Evolutionary conservation across 1,140 invertebrate species (phyloP).

Genomic region (Chironomus striatipennis): DNA sequence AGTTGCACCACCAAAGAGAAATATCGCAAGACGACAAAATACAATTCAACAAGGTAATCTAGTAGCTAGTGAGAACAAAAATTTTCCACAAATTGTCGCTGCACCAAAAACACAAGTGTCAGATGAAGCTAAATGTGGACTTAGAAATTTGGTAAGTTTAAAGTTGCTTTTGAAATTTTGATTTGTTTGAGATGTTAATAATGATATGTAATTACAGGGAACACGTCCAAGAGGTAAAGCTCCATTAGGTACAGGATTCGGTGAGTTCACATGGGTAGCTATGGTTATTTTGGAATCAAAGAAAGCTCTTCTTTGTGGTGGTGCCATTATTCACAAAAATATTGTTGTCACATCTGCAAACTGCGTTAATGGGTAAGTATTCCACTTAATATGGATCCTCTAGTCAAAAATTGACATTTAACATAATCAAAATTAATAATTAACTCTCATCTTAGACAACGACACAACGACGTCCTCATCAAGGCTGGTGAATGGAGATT

Average conservation of each 20-base stretch:
- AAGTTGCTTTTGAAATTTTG: background rate
- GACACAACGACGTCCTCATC: constrained; percentile 53
- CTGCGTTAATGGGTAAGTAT: constrained; percentile 40
- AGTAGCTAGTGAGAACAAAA: background rate
- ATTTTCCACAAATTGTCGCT: background rate
- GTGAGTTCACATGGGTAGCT: constrained; percentile 40
- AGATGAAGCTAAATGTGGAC: background rate
- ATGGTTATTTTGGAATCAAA: constrained; percentile 38
- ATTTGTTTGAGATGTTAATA: background rate
- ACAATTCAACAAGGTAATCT: background rate
- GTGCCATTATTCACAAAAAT: constrained; percentile 35
- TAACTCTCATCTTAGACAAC: constrained; percentile 43
- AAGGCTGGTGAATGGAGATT: constrained; percentile 80
- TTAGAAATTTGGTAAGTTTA: background rate
- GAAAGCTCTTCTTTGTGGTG: constrained; percentile 37
- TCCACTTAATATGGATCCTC: too few relatives aligned
- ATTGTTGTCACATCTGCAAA: constrained; percentile 35
- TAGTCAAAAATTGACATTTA: too few relatives aligned
- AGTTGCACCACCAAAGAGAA: background rate
- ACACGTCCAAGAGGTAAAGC: constrained; percentile 41
- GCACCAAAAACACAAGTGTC: background rate
- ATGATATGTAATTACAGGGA: background rate
- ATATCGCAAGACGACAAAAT: background rate
- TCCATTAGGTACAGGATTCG: constrained; percentile 30
- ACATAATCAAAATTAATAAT: too few relatives aligned